Percentiles rank a stretch among this genome's conserved stretches.
These are phyloP conservation scores for Percopsis transmontana DNA, from an alignment of 2,113 vertebrate species.

Conservation along the genomic window DNA sequence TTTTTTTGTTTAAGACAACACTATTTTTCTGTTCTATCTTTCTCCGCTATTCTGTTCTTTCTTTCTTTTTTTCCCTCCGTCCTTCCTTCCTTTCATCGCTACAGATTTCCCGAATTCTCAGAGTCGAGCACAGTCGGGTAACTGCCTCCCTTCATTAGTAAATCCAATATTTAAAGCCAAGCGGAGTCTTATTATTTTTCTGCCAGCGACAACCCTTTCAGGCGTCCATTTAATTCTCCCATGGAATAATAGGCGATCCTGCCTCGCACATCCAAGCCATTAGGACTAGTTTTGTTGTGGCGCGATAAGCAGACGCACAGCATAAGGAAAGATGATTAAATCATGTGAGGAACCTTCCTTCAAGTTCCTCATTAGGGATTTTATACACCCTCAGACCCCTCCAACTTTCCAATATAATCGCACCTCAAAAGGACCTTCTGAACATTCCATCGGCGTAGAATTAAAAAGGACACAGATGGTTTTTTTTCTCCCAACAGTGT, in stretches of 20 bases:
- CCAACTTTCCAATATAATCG: conserved; percentile 30
- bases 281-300: conserved; percentile 46
- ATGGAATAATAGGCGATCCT: conserved; percentile 57
- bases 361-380: conserved; percentile 44
- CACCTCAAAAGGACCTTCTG: conserved; percentile 36
- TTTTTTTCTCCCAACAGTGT: conserved; percentile 19
- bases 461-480: neutral
- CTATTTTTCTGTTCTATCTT: neutral
- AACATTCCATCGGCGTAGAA: conserved; percentile 15
- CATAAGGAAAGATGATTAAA: conserved; percentile 61
- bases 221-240: conserved; percentile 53
- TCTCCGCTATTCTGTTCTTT: neutral
- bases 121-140: conserved; percentile 32
- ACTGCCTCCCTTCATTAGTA: conserved; percentile 51
- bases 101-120: conserved; percentile 9
- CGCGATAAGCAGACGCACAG: conserved; percentile 48
- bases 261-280: conserved; percentile 41
- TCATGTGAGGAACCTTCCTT: conserved; percentile 51
- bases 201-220: conserved; percentile 42
- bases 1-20: neutral
- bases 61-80: neutral
- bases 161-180: conserved; percentile 55
- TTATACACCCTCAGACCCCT: neutral
- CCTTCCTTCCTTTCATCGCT: conserved; percentile 1
- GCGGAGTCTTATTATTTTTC: conserved; percentile 52